Percentiles rank a stretch among this genome's conserved stretches.
phyloP scores from a whole-genome alignment of 2,888 invertebrate genomes.

The Laothoe populi region DNA sequence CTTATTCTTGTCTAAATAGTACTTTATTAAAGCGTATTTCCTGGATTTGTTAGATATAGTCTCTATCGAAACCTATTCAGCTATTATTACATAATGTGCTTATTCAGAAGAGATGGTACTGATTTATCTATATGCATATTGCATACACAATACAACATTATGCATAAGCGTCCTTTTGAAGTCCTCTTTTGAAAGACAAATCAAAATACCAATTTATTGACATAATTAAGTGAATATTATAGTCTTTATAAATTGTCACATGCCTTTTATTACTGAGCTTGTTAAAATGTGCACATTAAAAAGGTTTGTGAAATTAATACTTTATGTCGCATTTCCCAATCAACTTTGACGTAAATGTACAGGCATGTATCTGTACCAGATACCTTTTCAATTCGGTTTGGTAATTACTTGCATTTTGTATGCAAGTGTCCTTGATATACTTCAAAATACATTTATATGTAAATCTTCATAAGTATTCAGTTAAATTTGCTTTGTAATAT shows the following conservation, averaged over 20 bases:
- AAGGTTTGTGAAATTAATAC: constrained; percentile 15
- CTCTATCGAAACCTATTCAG: too few species aligned
- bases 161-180: too few species aligned
- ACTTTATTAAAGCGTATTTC: too few species aligned
- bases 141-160: too few species aligned
- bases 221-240: too few species aligned
- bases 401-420: constrained; percentile 4
- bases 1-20: too few species aligned
- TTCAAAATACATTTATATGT: neutral
- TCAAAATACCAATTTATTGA: too few species aligned
- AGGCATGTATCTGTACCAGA: neutral
- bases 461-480: neutral
- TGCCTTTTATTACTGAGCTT: neutral
- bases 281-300: constrained; percentile 5
- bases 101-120: too few species aligned
- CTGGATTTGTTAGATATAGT: too few species aligned
- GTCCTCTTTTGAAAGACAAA: neutral
- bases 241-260: neutral
- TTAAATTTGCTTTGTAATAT: neutral
- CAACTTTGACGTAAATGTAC: neutral
- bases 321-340: constrained; percentile 9
- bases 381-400: neutral
- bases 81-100: too few species aligned
- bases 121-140: too few species aligned
- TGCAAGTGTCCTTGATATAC: neutral